Evolutionary conservation across 2,113 vertebrate species (phyloP).

Genomic region (Erythrolamprus reginae): DNA sequence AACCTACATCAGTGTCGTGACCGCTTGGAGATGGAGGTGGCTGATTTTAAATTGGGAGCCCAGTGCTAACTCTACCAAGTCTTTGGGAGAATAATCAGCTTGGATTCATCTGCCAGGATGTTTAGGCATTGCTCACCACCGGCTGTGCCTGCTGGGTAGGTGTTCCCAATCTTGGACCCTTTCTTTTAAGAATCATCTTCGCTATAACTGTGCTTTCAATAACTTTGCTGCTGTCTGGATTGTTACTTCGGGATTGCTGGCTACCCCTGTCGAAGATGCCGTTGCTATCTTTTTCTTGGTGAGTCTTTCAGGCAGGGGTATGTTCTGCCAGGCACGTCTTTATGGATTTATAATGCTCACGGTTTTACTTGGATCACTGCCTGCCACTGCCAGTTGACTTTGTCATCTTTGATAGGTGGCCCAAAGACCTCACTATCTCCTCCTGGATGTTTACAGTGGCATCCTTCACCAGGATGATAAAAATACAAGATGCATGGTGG

Average conservation of each 20-base stretch:
- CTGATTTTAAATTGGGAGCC: neutral
- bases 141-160: neutral
- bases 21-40: neutral
- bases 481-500: neutral
- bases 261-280: neutral
- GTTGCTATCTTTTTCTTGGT: neutral
- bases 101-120: neutral
- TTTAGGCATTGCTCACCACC: neutral
- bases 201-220: neutral
- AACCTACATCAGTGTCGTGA: too few species aligned
- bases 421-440: neutral
- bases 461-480: neutral
- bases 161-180: neutral
- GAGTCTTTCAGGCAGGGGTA: neutral
- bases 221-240: neutral
- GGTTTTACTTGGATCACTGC: neutral
- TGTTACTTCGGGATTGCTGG: neutral
- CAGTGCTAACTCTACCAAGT: neutral
- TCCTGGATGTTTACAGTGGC: neutral
- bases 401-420: neutral
- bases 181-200: neutral
- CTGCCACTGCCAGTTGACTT: neutral
- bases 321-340: neutral
- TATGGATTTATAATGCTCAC: neutral
- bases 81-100: neutral